Evolutionary conservation across 2,797 vertebrate genomes (phyloP).

Genomic region (Sebastolobus altivelis): DNA sequence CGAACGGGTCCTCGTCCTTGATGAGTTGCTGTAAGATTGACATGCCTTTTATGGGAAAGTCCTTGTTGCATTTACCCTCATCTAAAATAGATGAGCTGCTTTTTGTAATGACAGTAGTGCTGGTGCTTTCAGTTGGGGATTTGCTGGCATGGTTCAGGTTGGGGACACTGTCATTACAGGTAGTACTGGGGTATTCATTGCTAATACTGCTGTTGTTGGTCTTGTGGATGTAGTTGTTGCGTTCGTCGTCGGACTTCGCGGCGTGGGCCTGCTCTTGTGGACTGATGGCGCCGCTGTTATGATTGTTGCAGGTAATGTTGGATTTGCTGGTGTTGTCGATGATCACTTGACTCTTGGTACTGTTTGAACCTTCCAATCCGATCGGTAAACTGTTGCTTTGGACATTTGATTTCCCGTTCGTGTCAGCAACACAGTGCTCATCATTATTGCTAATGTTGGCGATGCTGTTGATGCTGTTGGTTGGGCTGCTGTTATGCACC

Average conservation of each 20-base stretch:
- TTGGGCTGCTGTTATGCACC: slow-evolving; percentile 66
- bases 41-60: slow-evolving; percentile 83
- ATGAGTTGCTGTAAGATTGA: slow-evolving; percentile 81
- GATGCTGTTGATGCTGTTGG: slow-evolving; percentile 65
- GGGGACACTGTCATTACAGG: slow-evolving; percentile 75
- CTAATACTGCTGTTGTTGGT: slow-evolving; percentile 81
- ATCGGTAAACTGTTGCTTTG: slow-evolving; percentile 63
- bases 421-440: slow-evolving; percentile 69
- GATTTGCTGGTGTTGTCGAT: slow-evolving; percentile 83
- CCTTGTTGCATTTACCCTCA: slow-evolving; percentile 77
- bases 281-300: slow-evolving; percentile 59
- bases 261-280: slow-evolving; percentile 63
- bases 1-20: slow-evolving; percentile 77
- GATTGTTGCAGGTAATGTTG: slow-evolving; percentile 73
- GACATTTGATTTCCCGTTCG: slow-evolving; percentile 61
- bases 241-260: slow-evolving; percentile 52
- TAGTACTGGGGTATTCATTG: slow-evolving; percentile 70
- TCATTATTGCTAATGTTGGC: slow-evolving; percentile 79
- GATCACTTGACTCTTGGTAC: slow-evolving; percentile 73
- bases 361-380: slow-evolving; percentile 59
- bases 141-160: slow-evolving; percentile 82
- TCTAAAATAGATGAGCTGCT: slow-evolving; percentile 69
- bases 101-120: slow-evolving; percentile 81
- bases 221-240: slow-evolving; percentile 75
- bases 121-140: slow-evolving; percentile 78